Percentiles rank a stretch among this genome's conserved stretches.
Conservation (phyloP, 2,113 vertebrate genomes). For the Eidolon helvum region DNA sequence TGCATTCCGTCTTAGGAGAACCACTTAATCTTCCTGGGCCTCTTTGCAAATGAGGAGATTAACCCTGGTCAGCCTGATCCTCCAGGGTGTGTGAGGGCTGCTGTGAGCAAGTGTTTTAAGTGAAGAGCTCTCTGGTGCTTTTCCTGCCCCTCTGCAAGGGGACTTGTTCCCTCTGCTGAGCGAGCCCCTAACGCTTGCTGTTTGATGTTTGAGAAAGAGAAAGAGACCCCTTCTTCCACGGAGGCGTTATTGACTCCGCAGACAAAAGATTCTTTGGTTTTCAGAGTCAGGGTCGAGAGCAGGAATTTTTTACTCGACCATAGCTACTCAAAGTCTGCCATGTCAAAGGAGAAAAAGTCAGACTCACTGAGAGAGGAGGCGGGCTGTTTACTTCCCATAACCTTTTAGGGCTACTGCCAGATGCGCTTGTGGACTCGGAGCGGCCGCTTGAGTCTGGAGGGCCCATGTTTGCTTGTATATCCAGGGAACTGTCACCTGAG, state of each 20-base stretch:
- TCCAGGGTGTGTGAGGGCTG: background rate
- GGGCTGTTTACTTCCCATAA: background rate
- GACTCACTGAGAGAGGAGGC: rapidly evolving
- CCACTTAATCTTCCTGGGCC: background rate
- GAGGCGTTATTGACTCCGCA: too few species aligned
- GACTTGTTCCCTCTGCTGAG: background rate
- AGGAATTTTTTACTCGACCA: background rate
- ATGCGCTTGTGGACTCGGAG: rapidly evolving
- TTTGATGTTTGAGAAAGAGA: too few species aligned
- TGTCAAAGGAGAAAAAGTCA: too few species aligned
- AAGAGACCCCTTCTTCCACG: background rate
- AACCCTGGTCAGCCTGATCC: background rate
- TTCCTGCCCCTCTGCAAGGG: background rate
- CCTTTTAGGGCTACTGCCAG: background rate
- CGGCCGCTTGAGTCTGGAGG: background rate
- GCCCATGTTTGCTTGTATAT: rapidly evolving
- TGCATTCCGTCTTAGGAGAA: background rate
- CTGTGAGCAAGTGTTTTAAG: rapidly evolving
- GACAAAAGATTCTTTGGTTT: background rate
- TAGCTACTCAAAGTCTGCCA: background rate
- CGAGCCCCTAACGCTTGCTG: rapidly evolving
- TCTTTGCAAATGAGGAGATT: background rate
- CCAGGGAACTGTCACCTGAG: background rate
- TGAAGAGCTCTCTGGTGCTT: background rate
- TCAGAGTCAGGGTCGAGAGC: background rate